Evolutionary conservation across 2,113 vertebrate species (phyloP).

Genomic region (Hippotragus niger): DNA sequence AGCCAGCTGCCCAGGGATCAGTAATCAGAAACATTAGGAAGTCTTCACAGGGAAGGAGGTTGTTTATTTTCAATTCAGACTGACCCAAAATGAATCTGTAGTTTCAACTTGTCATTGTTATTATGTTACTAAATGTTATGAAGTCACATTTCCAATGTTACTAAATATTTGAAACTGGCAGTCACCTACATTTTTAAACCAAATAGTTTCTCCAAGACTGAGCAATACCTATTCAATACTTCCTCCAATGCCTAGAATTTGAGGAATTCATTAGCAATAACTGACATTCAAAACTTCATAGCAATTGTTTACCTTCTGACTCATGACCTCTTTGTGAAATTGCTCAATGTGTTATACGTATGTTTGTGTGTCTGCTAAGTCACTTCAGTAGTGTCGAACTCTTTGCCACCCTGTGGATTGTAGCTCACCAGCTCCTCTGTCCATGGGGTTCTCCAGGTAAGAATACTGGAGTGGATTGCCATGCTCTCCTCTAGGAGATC

Average conservation of each 20-base stretch:
- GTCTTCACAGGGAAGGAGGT: not conserved
- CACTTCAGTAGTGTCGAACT: not conserved
- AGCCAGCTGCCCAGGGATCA: not conserved
- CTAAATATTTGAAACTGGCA: not conserved
- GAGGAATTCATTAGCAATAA: not conserved
- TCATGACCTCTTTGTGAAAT: not conserved
- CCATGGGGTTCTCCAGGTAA: not conserved
- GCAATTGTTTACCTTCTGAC: not conserved
- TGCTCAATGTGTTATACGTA: not conserved
- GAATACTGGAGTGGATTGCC: not conserved
- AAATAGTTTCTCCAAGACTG: not conserved
- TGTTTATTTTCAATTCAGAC: not conserved
- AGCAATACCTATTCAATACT: not conserved
- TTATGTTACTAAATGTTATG: not conserved
- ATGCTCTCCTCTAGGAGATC: not conserved
- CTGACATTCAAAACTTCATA: not conserved
- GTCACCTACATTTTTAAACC: not conserved
- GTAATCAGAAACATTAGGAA: not conserved
- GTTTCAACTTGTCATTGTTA: not conserved
- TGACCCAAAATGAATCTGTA: not conserved
- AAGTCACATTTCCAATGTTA: not conserved
- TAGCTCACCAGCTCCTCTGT: not conserved
- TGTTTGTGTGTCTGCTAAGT: not conserved
- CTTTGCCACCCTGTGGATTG: not conserved
- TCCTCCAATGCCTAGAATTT: not conserved